Percentiles rank a stretch among this genome's conserved stretches.
phyloP scores from a whole-genome alignment of 1,140 invertebrate genomes.

The Hyposmocoma kahamanoa region DNA sequence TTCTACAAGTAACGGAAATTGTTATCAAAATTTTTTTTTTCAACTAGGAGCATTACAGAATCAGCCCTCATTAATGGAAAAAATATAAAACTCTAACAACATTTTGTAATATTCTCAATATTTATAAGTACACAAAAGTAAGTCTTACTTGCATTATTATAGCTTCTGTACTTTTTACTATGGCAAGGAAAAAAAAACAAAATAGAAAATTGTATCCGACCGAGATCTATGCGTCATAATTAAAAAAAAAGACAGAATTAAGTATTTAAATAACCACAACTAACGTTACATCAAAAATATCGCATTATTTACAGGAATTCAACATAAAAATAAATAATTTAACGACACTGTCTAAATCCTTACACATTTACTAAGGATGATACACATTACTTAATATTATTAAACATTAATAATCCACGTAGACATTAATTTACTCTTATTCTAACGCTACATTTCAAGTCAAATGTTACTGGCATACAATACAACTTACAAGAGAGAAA shows the following conservation, averaged over 20 bases:
- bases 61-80: no score
- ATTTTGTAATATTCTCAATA: neutral
- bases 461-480: constrained; percentile 64
- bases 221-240: constrained; percentile 46
- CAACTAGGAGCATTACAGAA: no score
- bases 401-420: constrained; percentile 11
- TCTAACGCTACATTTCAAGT: constrained; percentile 47
- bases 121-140: neutral
- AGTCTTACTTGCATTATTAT: neutral
- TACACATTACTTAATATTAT: constrained; percentile 57
- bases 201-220: constrained; percentile 26
- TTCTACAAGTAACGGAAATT: no score
- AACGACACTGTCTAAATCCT: constrained; percentile 64
- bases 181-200: constrained; percentile 9
- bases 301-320: constrained; percentile 67
- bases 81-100: constrained; percentile 18
- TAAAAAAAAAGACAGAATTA: constrained; percentile 37
- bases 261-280: constrained; percentile 65
- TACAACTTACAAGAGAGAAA: constrained; percentile 33
- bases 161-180: neutral
- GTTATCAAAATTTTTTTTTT: no score
- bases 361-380: constrained; percentile 60
- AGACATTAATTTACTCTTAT: constrained; percentile 30
- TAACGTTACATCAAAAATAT: constrained; percentile 63
- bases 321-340: constrained; percentile 73